phyloP scores from a whole-genome alignment of 53 echinoderm and acorn worm genomes.

The Stichopus horrens region DNA sequence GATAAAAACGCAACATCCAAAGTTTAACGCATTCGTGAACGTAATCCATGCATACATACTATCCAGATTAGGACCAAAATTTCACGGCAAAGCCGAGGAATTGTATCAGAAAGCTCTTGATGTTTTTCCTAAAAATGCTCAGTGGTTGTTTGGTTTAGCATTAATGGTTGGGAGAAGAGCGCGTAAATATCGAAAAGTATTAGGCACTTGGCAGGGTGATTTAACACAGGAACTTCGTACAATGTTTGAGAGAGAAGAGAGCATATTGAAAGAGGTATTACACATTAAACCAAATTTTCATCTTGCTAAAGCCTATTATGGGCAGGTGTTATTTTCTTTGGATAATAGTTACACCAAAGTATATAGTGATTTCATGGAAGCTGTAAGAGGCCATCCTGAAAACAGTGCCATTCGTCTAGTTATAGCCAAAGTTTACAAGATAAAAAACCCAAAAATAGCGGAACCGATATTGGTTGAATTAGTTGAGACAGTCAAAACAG shows the following conservation, averaged over 20 bases:
- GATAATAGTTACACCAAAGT: background rate
- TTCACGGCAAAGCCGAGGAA: background rate
- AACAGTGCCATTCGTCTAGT: background rate
- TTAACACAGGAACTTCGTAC: background rate
- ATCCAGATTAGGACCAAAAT: slow-evolving; percentile 17
- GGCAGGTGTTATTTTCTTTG: background rate
- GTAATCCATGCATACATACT: slow-evolving; percentile 21
- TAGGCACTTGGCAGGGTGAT: background rate
- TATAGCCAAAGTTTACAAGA: background rate
- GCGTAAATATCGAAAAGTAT: background rate
- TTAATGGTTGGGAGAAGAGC: slow-evolving; percentile 28
- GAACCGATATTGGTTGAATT: background rate
- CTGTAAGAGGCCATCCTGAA: background rate
- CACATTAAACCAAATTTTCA: background rate
- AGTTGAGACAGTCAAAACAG: background rate
- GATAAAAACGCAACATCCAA: background rate
- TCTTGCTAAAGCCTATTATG: slow-evolving; percentile 29
- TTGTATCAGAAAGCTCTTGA: slow-evolving; percentile 15
- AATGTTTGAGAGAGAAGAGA: background rate
- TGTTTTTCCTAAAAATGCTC: background rate
- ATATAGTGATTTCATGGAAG: background rate
- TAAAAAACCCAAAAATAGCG: background rate
- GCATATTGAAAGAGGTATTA: background rate
- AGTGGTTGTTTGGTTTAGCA: slow-evolving; percentile 33
- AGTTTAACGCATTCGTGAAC: background rate